A percentile compares a stretch with the other conserved stretches of the same genome.
phyloP scores from a whole-genome alignment of 35 echinoderm and acorn worm genomes.

The Acanthaster planci region DNA sequence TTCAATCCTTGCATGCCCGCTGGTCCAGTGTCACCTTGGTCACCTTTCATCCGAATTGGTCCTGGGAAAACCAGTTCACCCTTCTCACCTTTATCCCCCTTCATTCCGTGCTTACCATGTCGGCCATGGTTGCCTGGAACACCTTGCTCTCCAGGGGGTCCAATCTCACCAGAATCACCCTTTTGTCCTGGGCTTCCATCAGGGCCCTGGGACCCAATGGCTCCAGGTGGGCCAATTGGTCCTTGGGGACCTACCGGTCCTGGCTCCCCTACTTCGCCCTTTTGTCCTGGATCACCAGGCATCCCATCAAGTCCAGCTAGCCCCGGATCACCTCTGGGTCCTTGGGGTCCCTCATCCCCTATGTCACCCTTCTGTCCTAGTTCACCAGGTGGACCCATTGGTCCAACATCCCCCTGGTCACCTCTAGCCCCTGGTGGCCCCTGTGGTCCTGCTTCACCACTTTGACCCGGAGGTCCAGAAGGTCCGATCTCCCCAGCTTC shows the following conservation, averaged over 20 bases:
- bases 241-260: background rate
- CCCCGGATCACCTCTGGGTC: background rate
- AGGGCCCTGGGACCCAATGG: background rate
- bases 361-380: constrained; percentile 7
- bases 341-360: constrained; percentile 17
- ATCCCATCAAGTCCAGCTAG: background rate
- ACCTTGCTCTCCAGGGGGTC: background rate
- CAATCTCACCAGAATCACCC: background rate
- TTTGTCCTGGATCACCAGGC: constrained; percentile 8
- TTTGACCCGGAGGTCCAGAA: constrained; percentile 15
- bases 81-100: background rate
- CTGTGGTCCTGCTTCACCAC: background rate
- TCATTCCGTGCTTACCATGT: background rate
- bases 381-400: background rate
- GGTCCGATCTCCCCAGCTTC: constrained; percentile 4
- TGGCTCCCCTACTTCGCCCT: background rate
- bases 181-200: constrained; percentile 16
- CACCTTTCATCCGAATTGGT: background rate
- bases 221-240: background rate
- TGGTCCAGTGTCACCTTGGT: background rate
- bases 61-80: background rate
- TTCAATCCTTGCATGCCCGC: background rate
- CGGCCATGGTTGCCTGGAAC: background rate
- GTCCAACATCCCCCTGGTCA: background rate
- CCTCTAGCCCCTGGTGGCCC: background rate